phyloP scores from a whole-genome alignment of 2,888 invertebrate species.

The Rosalia funebris region DNA sequence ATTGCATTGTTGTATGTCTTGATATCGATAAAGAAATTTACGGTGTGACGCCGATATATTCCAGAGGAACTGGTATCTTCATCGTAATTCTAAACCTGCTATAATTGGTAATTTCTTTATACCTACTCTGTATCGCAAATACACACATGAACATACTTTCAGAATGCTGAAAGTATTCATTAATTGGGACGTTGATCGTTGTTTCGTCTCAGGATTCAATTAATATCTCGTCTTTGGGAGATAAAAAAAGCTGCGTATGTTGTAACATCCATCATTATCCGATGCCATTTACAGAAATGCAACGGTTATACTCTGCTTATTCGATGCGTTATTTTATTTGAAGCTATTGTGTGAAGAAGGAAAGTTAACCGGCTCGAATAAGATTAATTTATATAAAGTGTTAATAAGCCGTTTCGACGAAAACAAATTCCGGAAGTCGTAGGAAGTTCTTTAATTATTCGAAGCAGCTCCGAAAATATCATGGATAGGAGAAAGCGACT shows the following conservation, averaged over 20 bases:
- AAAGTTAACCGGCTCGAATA: too few species aligned
- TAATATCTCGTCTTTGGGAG: constrained; percentile 30
- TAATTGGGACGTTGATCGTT: constrained; percentile 43
- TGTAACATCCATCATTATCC: constrained; percentile 48
- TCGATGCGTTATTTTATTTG: constrained; percentile 39
- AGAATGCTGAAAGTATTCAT: constrained; percentile 47
- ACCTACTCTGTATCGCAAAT: constrained; percentile 27
- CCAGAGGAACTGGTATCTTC: constrained; percentile 29
- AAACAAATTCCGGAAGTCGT: too few species aligned
- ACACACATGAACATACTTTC: constrained; percentile 39
- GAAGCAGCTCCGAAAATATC: too few species aligned
- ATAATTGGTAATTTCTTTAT: constrained; percentile 49
- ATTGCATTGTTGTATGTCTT: constrained; percentile 7
- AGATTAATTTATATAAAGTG: too few species aligned
- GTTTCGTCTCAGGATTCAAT: constrained; percentile 35
- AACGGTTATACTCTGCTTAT: constrained; percentile 43
- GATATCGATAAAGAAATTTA: constrained; percentile 20
- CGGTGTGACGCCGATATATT: constrained; percentile 22
- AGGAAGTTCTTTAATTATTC: too few species aligned
- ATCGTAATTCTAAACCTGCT: constrained; percentile 36
- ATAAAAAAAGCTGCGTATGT: constrained; percentile 31
- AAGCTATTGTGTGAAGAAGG: constrained; percentile 19
- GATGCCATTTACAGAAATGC: constrained; percentile 50
- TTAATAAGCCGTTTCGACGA: too few species aligned
- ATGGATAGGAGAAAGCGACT: too few species aligned